These are phyloP conservation scores for Sebastes nivosus DNA, from an alignment of 2,797 vertebrate species.

Conservation along the genomic window DNA sequence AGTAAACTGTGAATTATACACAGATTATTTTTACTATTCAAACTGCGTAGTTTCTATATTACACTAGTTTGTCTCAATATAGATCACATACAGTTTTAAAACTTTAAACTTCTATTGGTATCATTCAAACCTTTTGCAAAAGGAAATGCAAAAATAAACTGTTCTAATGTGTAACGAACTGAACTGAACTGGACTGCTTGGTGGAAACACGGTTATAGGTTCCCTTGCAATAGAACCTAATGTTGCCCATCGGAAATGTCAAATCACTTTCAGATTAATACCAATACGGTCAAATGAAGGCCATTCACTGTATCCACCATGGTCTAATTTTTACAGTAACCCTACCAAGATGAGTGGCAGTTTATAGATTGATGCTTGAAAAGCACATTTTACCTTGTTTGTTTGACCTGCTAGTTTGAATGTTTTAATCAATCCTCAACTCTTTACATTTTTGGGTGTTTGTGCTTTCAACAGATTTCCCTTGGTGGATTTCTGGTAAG, in stretches of 20 bases:
- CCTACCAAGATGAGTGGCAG: neutral
- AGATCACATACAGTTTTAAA: neutral
- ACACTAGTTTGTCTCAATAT: neutral
- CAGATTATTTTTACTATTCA: neutral
- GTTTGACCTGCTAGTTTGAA: neutral
- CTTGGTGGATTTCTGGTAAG: neutral
- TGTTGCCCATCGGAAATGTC: neutral
- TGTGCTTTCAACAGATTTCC: neutral
- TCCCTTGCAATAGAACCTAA: neutral
- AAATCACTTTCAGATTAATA: neutral
- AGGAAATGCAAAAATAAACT: no score
- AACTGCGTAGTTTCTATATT: neutral
- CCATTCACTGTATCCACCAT: neutral
- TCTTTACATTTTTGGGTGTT: neutral
- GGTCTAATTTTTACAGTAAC: neutral
- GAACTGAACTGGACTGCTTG: no score
- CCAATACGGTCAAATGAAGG: neutral
- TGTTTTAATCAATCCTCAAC: neutral
- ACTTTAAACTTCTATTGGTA: no score
- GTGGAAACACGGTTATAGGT: neutral
- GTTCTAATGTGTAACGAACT: no score
- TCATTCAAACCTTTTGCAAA: no score
- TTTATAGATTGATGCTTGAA: neutral
- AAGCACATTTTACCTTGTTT: neutral
- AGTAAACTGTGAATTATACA: neutral